Conservation (phyloP, 2,113 vertebrate species). For the Nannobrachium achirus region DNA sequence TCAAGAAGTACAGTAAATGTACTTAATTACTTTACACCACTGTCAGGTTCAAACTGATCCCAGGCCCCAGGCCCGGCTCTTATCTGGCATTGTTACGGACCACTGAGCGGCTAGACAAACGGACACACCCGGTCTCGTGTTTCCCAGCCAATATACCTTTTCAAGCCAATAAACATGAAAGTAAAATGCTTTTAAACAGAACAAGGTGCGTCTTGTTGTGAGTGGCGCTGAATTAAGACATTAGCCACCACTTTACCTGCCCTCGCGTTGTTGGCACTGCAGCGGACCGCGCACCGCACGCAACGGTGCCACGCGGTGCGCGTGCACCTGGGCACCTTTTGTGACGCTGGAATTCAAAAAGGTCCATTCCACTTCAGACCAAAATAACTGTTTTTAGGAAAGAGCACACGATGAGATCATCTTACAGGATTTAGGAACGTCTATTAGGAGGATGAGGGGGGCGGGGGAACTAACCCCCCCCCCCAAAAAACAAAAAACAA, state of each 20-base stretch:
- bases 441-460: conserved; percentile 5
- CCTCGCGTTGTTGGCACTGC: neutral
- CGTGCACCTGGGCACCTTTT: conserved; percentile 8
- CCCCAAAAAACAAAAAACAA: too few species aligned
- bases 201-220: neutral
- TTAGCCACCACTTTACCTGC: neutral
- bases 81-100: conserved; percentile 25
- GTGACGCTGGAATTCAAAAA: conserved; percentile 12
- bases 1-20: too few species aligned
- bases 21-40: too few species aligned
- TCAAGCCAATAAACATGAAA: conserved; percentile 13
- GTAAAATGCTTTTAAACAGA: conserved; percentile 22
- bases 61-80: conserved; percentile 18
- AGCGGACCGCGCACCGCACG: neutral
- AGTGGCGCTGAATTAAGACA: neutral
- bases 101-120: conserved; percentile 10
- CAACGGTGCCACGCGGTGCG: neutral
- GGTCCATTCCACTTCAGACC: conserved; percentile 5
- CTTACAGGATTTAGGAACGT: conserved; percentile 23
- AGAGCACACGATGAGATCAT: conserved; percentile 6
- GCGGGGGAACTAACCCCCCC: too few species aligned
- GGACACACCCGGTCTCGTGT: conserved; percentile 19
- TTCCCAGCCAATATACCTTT: conserved; percentile 7
- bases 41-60: conserved; percentile 53
- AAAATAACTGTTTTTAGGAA: conserved; percentile 10